Base-by-base conservation (phyloP, 2,113 vertebrate species). In the mouse (Mus musculus) region DNA sequence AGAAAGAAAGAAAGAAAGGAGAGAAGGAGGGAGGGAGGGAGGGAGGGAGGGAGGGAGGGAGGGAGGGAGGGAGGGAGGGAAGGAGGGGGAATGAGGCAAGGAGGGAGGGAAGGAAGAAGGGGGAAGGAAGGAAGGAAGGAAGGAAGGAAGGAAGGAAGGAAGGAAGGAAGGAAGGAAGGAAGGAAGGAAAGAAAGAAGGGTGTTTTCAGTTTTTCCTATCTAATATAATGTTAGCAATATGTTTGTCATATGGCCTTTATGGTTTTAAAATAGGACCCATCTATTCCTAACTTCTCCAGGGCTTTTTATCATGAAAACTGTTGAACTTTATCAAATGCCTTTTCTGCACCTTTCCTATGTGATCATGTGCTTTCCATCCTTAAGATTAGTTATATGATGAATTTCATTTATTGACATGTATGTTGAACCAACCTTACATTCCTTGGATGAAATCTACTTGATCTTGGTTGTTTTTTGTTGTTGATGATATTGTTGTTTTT, bases 11-110 rank as follows among this genome's bases (percentile, higher is more conserved):
- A 42, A 42, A 42, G 42, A 42, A 42, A 42, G 42, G 42, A 42
- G 42, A 3, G 42, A 42, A 42, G 42, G 42, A 42, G 42, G 42
- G 42, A 42, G 42, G 42, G 42, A 42, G 42, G 13, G 11, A 42
- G 13, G 28, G 4, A 28, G 7, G 61, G 12, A 24, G 10, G 24
- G 3, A 13, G 3, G 24, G 1, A 13, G 10, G 24, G 3, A 26
- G 9, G 20, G 5, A 22, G 9, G 24, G 6, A 2, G 3, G 8
- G 5, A 1, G 3, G 24, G 20, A 7, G 2, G 24, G 20, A 11
- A 5, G 7, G 61, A 7, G n/a, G n/a, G n/a, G n/a, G n/a, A n/a
- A n/a, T n/a, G n/a, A n/a, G n/a, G n/a, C n/a, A 59, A 19, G 42
- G 42, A 42, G 42, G 42, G 42, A 42, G 42, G 13, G 11, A 42